Percentiles rank a stretch among this genome's conserved stretches.
These are phyloP conservation scores for Tamias sibiricus DNA, from an alignment of 2,113 vertebrate species.

Conservation along the genomic window DNA sequence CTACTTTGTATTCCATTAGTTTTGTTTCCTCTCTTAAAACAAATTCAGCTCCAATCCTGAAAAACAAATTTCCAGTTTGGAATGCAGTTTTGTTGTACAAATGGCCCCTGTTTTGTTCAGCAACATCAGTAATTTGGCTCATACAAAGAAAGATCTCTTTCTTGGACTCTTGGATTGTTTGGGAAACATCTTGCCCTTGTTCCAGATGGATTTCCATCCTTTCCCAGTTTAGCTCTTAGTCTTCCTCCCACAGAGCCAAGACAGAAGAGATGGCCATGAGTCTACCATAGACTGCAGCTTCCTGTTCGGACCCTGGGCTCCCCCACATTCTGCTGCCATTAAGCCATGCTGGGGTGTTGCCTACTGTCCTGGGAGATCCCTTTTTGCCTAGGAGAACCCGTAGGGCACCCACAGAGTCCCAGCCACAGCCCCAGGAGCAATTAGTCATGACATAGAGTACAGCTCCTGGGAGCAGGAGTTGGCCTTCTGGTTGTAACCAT, in stretches of 20 bases:
- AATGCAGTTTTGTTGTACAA: slow-evolving; percentile 1
- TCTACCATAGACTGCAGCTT: not conserved
- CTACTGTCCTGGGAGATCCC: not conserved
- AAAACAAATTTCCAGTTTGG: not conserved
- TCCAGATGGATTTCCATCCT: not conserved
- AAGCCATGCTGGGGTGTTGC: not conserved
- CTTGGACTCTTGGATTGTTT: slow-evolving; percentile 26
- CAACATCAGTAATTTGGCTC: slow-evolving; percentile 3
- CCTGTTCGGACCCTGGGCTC: not conserved
- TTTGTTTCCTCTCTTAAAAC: slow-evolving; percentile 43
- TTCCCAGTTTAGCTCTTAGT: not conserved
- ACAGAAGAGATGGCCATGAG: not conserved
- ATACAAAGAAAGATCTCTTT: slow-evolving; percentile 22
- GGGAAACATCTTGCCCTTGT: not conserved
- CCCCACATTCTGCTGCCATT: not conserved
- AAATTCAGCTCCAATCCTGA: slow-evolving; percentile 14
- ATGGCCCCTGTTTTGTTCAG: not conserved
- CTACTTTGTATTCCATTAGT: slow-evolving; percentile 14
- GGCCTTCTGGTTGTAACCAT: not conserved
- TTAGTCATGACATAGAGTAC: not conserved
- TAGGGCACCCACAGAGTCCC: not conserved
- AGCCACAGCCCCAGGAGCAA: not conserved
- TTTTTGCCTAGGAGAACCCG: not conserved
- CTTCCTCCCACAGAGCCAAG: not conserved
- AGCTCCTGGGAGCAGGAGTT: not conserved